Conservation (phyloP, 2,888 invertebrate species). For the Elysia crispata region DNA sequence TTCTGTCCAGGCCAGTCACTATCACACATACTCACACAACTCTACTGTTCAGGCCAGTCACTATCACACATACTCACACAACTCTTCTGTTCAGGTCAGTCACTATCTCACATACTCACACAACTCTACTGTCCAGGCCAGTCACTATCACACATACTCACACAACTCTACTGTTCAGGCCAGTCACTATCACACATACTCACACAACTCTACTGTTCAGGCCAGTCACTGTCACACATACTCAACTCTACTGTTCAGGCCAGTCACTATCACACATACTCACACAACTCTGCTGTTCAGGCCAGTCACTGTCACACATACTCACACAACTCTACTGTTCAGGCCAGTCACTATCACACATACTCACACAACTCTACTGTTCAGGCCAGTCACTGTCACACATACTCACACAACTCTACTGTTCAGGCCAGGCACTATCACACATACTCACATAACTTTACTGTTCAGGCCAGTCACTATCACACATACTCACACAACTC, state of each 20-base stretch:
- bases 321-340: constrained; percentile 15
- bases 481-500: constrained; percentile 22
- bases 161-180: background rate
- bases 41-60: background rate
- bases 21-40: constrained; percentile 16
- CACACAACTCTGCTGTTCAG: constrained; percentile 6
- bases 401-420: constrained; percentile 23
- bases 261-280: background rate
- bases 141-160: background rate
- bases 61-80: constrained; percentile 9
- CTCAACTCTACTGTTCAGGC: background rate
- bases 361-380: constrained; percentile 21
- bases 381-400: background rate
- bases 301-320: background rate
- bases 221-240: too few species aligned
- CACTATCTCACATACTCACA: constrained; percentile 6
- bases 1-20: background rate
- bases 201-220: too few species aligned
- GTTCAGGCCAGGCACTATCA: background rate
- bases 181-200: background rate
- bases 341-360: background rate
- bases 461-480: background rate
- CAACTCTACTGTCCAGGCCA: background rate
- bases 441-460: constrained; percentile 21
- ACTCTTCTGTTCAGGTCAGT: background rate